Evolutionary conservation across 2,888 invertebrate species (phyloP).

Genomic region (Holacanthella duospinosa): DNA sequence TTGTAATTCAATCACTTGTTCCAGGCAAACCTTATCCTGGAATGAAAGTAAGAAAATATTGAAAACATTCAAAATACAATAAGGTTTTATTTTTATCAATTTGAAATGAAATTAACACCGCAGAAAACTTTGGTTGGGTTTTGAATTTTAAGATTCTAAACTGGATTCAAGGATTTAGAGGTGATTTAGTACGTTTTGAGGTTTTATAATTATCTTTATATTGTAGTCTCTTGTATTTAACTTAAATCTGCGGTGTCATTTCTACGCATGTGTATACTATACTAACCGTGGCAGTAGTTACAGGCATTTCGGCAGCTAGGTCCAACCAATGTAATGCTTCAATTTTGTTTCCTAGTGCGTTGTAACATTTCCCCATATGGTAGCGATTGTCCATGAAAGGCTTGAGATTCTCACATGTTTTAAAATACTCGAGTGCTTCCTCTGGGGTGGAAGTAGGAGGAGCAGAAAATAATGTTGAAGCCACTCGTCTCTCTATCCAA

Average conservation of each 20-base stretch:
- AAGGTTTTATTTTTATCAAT: not conserved
- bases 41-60: constrained; percentile 19
- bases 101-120: too few relatives aligned
- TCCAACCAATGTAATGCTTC: constrained; percentile 48
- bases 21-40: constrained; percentile 39
- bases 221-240: too few relatives aligned
- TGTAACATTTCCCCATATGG: constrained; percentile 50
- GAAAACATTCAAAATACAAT: not conserved
- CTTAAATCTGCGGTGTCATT: too few relatives aligned
- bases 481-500: constrained; percentile 58
- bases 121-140: too few relatives aligned
- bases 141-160: too few relatives aligned
- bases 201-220: too few relatives aligned
- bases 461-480: constrained; percentile 53
- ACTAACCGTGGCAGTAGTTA: constrained; percentile 38
- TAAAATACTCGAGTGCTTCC: constrained; percentile 52
- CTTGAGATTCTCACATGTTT: constrained; percentile 48
- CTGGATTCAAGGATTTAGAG: too few relatives aligned
- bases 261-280: too few relatives aligned
- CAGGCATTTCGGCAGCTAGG: constrained; percentile 37
- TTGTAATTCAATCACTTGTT: not conserved
- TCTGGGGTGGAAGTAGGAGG: constrained; percentile 53
- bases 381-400: constrained; percentile 52
- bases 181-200: too few relatives aligned
- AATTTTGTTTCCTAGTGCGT: constrained; percentile 45